Evolutionary conservation across 2,113 vertebrate genomes (phyloP).

Genomic region (Mellivora capensis): DNA sequence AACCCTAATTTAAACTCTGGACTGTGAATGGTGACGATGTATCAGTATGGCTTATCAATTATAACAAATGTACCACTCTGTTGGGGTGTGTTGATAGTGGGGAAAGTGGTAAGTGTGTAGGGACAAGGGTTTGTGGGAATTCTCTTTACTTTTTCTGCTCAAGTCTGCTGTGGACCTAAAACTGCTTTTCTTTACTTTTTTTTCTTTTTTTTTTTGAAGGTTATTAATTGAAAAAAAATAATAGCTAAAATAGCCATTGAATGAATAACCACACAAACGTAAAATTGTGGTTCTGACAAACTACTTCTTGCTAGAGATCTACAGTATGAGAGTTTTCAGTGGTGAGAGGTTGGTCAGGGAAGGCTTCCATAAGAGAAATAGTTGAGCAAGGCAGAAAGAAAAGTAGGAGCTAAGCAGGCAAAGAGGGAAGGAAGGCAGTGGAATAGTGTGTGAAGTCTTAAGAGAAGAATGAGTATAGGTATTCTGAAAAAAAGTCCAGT

Average conservation of each 20-base stretch:
- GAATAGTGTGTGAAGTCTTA: not conserved
- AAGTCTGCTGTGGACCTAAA: not conserved
- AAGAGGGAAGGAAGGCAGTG: not conserved
- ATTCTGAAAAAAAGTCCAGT: not conserved
- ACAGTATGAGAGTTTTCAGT: too few species aligned
- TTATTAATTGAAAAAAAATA: not conserved
- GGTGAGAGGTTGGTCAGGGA: not conserved
- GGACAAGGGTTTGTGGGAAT: not conserved
- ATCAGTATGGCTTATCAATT: not conserved
- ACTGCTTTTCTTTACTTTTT: not conserved
- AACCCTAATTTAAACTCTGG: not conserved
- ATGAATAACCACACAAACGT: not conserved
- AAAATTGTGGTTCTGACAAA: not conserved
- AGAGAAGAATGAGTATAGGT: fast-evolving
- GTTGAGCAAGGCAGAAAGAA: not conserved
- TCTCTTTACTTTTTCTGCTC: not conserved
- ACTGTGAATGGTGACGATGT: not conserved
- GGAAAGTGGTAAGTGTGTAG: not conserved
- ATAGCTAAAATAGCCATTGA: not conserved
- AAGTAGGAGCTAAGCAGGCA: not conserved
- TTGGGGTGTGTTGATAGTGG: not conserved
- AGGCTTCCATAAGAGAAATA: not conserved
- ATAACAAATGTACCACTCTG: not conserved
- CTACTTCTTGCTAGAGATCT: not conserved
- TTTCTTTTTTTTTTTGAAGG: not conserved